Conservation (phyloP, 2,888 invertebrate genomes). For the Tachina grossa region DNA sequence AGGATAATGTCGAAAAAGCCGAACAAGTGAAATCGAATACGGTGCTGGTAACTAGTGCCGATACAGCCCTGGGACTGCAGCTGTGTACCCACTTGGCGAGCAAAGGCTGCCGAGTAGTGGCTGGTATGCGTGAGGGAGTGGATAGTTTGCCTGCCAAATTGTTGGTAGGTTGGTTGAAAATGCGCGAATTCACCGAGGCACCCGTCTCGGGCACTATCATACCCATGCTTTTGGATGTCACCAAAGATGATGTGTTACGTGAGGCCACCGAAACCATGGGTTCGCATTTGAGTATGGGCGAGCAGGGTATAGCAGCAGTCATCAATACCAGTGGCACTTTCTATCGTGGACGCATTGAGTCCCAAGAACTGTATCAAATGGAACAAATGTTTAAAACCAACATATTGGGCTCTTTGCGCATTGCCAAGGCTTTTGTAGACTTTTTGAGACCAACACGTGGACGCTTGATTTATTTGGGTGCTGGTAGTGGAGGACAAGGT, state of each 20-base stretch:
- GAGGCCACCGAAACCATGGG: slow-evolving; percentile 91
- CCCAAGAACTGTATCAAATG: slow-evolving; percentile 86
- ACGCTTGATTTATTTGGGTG: slow-evolving; percentile 87
- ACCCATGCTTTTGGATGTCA: slow-evolving; percentile 90
- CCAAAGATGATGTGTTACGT: slow-evolving; percentile 90
- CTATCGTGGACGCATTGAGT: slow-evolving; percentile 87
- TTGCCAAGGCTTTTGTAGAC: slow-evolving; percentile 90
- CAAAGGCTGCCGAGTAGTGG: slow-evolving; percentile 90
- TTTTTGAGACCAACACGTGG: slow-evolving; percentile 87
- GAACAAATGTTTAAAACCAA: slow-evolving; percentile 87
- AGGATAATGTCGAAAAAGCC: slow-evolving; percentile 84
- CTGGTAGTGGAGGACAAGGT: slow-evolving; percentile 79
- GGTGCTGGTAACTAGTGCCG: slow-evolving; percentile 90
- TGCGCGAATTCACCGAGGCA: slow-evolving; percentile 84
- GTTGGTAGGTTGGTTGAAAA: slow-evolving; percentile 85
- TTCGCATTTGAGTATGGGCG: slow-evolving; percentile 91
- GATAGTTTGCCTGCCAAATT: slow-evolving; percentile 86
- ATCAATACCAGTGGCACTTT: slow-evolving; percentile 92
- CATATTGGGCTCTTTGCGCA: slow-evolving; percentile 88
- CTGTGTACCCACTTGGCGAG: slow-evolving; percentile 88
- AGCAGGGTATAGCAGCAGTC: slow-evolving; percentile 91
- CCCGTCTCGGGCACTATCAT: slow-evolving; percentile 85
- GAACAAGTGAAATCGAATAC: slow-evolving; percentile 84
- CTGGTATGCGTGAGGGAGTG: slow-evolving; percentile 86
- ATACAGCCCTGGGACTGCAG: slow-evolving; percentile 91